Conservation (phyloP, 2,888 invertebrate genomes). For the Alloplasta piceator region DNA sequence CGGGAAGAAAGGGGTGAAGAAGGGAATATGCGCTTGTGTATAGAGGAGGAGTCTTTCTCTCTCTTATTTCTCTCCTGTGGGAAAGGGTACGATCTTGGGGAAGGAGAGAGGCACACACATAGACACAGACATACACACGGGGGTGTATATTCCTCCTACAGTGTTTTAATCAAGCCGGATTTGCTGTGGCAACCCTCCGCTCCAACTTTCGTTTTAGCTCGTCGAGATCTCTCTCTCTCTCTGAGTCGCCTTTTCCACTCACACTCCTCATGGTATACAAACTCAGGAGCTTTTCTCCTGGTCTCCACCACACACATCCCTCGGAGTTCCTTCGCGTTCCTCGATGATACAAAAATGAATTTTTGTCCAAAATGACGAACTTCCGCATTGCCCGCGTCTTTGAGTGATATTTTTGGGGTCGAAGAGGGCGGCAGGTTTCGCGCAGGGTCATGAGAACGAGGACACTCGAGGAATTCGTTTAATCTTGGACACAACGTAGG, state of each 20-base stretch:
- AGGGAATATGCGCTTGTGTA: constrained; percentile 39
- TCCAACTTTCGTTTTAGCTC: constrained; percentile 83
- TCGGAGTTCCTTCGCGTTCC: background rate
- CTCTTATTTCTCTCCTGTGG: background rate
- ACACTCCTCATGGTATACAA: constrained; percentile 57
- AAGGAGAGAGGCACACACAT: constrained; percentile 47
- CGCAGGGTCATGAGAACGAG: constrained; percentile 50
- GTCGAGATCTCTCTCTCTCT: constrained; percentile 51
- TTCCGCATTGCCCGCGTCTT: background rate
- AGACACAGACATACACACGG: constrained; percentile 58
- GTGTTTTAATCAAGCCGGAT: constrained; percentile 84
- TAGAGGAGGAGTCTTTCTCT: constrained; percentile 15
- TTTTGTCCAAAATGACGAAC: too few species aligned
- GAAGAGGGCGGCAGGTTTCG: background rate
- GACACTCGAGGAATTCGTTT: constrained; percentile 75
- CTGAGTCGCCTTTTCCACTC: constrained; percentile 49
- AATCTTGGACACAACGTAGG: constrained; percentile 70
- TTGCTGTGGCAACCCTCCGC: constrained; percentile 83
- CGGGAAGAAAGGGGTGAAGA: constrained; percentile 67
- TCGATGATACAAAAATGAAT: background rate
- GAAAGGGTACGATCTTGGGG: constrained; percentile 62
- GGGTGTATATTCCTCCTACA: constrained; percentile 80
- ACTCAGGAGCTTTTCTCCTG: constrained; percentile 54
- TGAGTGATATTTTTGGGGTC: background rate
- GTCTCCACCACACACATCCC: constrained; percentile 25